Conservation (phyloP, 2,888 invertebrate genomes). For the Drosophila anomelani region DNA sequence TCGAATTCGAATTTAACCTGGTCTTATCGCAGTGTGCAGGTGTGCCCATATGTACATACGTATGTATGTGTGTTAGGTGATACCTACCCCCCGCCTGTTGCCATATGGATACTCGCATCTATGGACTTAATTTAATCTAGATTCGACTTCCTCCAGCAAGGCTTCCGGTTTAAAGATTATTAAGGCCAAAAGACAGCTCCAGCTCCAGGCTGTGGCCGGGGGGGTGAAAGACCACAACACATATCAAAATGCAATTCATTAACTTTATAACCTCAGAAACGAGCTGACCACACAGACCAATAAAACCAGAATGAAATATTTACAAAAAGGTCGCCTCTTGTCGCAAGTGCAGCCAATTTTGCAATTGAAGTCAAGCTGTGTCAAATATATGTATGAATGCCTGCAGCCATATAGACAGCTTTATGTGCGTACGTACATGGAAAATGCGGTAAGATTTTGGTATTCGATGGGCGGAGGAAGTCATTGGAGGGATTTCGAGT, state of each 20-base stretch:
- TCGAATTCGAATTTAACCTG: conserved; percentile 23
- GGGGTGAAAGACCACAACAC: conserved; percentile 18
- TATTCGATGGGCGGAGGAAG: conserved; percentile 2
- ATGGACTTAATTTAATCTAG: conserved; percentile 28
- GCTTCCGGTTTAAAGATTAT: conserved; percentile 40
- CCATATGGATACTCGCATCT: not conserved
- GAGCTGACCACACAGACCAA: conserved; percentile 44
- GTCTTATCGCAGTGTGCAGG: conserved; percentile 57
- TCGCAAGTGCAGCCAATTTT: conserved; percentile 47
- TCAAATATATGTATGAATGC: conserved; percentile 4
- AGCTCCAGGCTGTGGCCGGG: not conserved
- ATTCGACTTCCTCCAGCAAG: conserved; percentile 4
- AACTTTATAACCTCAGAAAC: conserved; percentile 53
- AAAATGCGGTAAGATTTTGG: conserved; percentile 19
- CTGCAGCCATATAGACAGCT: conserved; percentile 2
- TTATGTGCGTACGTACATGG: conserved; percentile 7
- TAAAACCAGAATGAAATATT: conserved; percentile 55
- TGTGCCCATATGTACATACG: conserved; percentile 28
- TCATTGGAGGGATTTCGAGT: conserved; percentile 20
- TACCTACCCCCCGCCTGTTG: not conserved
- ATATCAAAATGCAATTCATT: conserved; percentile 62
- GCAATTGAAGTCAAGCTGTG: conserved; percentile 50
- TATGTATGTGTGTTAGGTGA: conserved; percentile 16
- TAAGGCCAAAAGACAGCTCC: conserved; percentile 8
- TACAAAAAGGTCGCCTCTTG: conserved; percentile 46